Conservation (phyloP, 2,888 invertebrate species). For the Sesamia inferens region DNA sequence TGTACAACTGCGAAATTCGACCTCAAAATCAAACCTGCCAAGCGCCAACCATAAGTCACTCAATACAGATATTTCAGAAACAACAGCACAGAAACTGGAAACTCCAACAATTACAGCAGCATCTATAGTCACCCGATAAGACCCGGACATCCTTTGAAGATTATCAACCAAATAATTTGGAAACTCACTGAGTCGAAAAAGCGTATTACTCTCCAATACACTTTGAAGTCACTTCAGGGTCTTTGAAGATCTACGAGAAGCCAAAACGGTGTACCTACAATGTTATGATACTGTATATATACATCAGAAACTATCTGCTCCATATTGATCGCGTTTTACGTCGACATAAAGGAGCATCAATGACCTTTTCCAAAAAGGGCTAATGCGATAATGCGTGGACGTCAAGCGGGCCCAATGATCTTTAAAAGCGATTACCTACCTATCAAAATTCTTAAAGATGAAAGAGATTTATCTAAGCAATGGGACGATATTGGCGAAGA, state of each 20-base stretch:
- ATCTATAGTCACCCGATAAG: constrained; percentile 45
- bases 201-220: constrained; percentile 50
- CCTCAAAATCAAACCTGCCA: constrained; percentile 3
- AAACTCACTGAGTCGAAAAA: constrained; percentile 61
- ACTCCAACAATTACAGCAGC: constrained; percentile 30
- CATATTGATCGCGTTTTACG: constrained; percentile 34
- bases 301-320: constrained; percentile 26
- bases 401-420: constrained; percentile 15
- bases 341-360: too few species aligned
- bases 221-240: constrained; percentile 38
- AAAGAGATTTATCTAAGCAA: too few species aligned
- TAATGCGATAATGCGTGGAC: background rate
- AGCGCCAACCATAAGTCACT: constrained; percentile 5
- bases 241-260: constrained; percentile 46
- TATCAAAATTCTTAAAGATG: constrained; percentile 10
- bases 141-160: constrained; percentile 58
- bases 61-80: constrained; percentile 7
- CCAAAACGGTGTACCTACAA: constrained; percentile 3
- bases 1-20: background rate
- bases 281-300: constrained; percentile 25
- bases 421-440: constrained; percentile 6
- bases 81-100: constrained; percentile 4
- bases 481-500: background rate
- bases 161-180: constrained; percentile 49
- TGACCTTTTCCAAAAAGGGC: constrained; percentile 11